Percentiles rank a stretch among this genome's conserved stretches.
Conservation (phyloP, 2,888 invertebrate species). For the Ganaspis brasiliensis region DNA sequence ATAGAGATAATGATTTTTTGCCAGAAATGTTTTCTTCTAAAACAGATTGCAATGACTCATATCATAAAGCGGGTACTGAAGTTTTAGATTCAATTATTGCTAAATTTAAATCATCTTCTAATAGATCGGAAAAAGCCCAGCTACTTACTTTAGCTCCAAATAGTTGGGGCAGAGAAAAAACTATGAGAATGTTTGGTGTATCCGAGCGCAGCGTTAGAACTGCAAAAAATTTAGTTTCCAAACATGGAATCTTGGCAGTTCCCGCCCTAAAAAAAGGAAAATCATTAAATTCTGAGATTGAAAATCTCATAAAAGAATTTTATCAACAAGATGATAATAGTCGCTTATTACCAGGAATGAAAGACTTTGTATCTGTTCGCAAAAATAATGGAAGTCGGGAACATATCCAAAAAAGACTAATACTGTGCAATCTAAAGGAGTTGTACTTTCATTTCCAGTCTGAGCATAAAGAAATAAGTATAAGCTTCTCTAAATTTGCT, state of each 20-base stretch:
- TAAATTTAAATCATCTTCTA: conserved; percentile 25
- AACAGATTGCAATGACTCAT: neutral
- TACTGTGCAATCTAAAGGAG: too few species aligned
- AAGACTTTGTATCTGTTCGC: neutral
- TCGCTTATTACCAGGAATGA: neutral
- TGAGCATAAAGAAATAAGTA: conserved; percentile 10
- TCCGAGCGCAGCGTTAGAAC: neutral
- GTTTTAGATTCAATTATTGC: neutral
- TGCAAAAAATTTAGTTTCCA: neutral
- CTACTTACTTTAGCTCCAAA: conserved; percentile 15
- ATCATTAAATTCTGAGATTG: neutral
- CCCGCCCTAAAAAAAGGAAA: neutral
- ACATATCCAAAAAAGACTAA: too few species aligned
- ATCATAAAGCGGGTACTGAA: neutral
- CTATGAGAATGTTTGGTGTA: neutral
- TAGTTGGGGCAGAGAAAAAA: neutral
- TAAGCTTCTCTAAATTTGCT: conserved; percentile 48
- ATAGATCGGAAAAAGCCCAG: neutral
- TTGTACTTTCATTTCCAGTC: too few species aligned
- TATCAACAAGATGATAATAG: neutral
- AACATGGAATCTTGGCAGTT: neutral
- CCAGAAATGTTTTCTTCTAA: neutral
- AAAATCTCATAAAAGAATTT: neutral
- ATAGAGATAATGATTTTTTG: neutral
- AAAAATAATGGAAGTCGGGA: too few species aligned